A percentile compares a stretch with the other conserved stretches of the same genome.
Conservation (phyloP, 2,888 invertebrate species). For the Tuberolachnus salignus region DNA sequence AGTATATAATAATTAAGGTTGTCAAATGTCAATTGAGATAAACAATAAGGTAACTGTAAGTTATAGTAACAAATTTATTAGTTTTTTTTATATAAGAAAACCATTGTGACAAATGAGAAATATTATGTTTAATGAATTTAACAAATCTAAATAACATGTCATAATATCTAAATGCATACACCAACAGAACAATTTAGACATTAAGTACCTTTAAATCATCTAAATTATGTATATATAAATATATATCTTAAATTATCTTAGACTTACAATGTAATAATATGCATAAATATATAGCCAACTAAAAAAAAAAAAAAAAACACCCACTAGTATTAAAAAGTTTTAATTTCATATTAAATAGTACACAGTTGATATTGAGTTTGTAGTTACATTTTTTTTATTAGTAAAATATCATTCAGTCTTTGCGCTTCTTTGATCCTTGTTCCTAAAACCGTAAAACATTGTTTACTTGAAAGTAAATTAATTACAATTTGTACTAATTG, state of each 20-base stretch:
- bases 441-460: conserved; percentile 28
- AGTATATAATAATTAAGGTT: not conserved
- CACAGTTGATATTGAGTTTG: conserved; percentile 35
- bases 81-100: conserved; percentile 44
- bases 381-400: conserved; percentile 29
- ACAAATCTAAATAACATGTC: conserved; percentile 36
- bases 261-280: conserved; percentile 42
- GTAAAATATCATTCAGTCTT: conserved; percentile 50
- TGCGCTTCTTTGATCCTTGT: conserved; percentile 55
- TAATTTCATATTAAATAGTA: conserved; percentile 44
- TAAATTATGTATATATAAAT: no score
- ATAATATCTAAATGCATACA: conserved; percentile 30
- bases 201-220: conserved; percentile 3
- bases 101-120: conserved; percentile 37
- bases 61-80: conserved; percentile 45
- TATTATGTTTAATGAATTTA: conserved; percentile 28
- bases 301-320: conserved; percentile 43
- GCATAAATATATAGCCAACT: conserved; percentile 21
- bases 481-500: not conserved
- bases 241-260: conserved; percentile 24
- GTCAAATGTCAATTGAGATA: not conserved
- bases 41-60: not conserved
- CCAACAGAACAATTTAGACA: conserved; percentile 32
- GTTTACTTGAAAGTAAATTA: not conserved
- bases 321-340: conserved; percentile 26